These are phyloP conservation scores for Prorops nasuta DNA, from an alignment of 1,140 invertebrate genomes.

Conservation along the genomic window DNA sequence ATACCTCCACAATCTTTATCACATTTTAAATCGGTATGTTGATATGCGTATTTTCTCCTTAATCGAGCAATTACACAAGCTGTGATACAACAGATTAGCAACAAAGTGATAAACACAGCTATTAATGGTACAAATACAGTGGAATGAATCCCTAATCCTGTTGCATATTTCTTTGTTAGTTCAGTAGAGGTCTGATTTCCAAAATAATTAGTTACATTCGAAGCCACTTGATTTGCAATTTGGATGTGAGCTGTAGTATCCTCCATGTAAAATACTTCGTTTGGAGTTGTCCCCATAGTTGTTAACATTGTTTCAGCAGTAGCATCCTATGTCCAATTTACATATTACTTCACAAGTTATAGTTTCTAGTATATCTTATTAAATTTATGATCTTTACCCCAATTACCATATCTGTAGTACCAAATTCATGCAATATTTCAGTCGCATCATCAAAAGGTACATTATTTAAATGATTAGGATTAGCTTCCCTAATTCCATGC, in stretches of 20 bases:
- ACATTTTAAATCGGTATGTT: conserved; percentile 31
- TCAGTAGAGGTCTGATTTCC: too few species aligned
- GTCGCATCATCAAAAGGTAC: conserved; percentile 11
- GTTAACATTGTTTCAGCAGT: conserved; percentile 35
- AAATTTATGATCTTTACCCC: conserved; percentile 19
- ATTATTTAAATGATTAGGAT: not conserved
- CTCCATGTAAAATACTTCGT: conserved; percentile 34
- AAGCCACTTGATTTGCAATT: conserved; percentile 1
- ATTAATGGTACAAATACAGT: conserved; percentile 28
- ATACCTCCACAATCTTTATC: conserved; percentile 36
- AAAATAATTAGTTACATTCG: not conserved
- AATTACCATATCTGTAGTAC: conserved; percentile 25
- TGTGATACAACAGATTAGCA: conserved; percentile 39
- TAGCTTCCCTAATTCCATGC: too few species aligned
- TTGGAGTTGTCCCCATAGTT: conserved; percentile 32
- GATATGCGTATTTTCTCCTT: conserved; percentile 30
- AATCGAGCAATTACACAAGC: conserved; percentile 32
- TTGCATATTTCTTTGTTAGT: not conserved
- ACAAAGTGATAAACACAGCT: conserved; percentile 10
- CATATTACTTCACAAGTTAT: conserved; percentile 11
- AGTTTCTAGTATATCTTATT: not conserved
- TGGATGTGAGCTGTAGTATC: conserved; percentile 10
- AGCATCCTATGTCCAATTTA: conserved; percentile 33
- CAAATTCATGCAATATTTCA: conserved; percentile 23
- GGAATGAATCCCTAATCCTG: conserved; percentile 7